phyloP scores from a whole-genome alignment of 2,113 vertebrate species.

The Vidua chalybeata region DNA sequence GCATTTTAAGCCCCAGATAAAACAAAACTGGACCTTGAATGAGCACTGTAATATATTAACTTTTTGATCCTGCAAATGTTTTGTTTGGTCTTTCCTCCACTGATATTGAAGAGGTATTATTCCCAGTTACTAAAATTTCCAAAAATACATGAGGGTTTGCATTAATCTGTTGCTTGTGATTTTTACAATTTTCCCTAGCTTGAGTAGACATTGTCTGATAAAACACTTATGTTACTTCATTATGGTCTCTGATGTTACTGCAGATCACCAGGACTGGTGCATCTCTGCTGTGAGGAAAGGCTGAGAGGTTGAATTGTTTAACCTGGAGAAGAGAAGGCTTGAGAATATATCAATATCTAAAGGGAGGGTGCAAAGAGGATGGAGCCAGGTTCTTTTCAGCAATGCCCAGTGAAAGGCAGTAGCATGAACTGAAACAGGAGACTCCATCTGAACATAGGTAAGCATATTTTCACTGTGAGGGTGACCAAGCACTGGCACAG shows the following conservation, averaged over 20 bases:
- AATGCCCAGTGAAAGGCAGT: background rate
- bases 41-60: background rate
- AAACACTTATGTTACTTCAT: background rate
- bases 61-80: background rate
- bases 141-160: background rate
- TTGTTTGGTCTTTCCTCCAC: background rate
- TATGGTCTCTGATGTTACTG: background rate
- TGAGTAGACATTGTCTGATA: background rate
- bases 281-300: background rate
- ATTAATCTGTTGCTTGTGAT: background rate
- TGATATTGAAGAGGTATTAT: background rate
- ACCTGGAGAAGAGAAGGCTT: background rate
- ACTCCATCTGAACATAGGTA: background rate
- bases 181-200: background rate
- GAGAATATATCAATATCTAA: background rate
- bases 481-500: background rate
- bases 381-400: background rate
- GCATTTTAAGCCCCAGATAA: background rate
- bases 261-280: background rate
- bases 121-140: background rate
- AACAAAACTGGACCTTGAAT: background rate
- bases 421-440: background rate
- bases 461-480: background rate
- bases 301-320: background rate
- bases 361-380: background rate